Percentiles rank a stretch among this genome's conserved stretches.
Conservation (phyloP, 2,113 vertebrate genomes). For the Cheilinus undulatus region DNA sequence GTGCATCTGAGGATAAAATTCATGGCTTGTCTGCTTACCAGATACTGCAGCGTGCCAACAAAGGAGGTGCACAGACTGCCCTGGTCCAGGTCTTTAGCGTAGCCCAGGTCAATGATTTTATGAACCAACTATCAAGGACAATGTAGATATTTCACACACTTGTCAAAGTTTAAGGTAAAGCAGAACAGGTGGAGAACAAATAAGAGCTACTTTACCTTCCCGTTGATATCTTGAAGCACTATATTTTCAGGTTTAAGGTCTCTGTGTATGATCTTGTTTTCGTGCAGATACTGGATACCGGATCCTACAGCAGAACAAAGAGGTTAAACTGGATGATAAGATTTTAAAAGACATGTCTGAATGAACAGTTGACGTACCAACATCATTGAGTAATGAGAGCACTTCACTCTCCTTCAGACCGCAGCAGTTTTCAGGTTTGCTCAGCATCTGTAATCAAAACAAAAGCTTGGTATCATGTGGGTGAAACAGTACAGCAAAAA, state of each 20-base stretch:
- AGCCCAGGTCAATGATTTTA: slow-evolving; percentile 98
- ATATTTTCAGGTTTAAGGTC: slow-evolving; percentile 99
- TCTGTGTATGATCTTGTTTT: slow-evolving; percentile 98
- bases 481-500: not conserved
- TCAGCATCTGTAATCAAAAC: slow-evolving; percentile 86
- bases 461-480: not conserved
- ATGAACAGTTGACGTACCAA: slow-evolving; percentile 83
- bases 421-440: slow-evolving; percentile 97
- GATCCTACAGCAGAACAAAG: slow-evolving; percentile 83
- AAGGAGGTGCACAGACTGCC: slow-evolving; percentile 98
- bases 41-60: slow-evolving; percentile 96
- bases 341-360: fast-evolving
- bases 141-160: not conserved
- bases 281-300: slow-evolving; percentile 97
- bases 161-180: not conserved
- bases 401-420: slow-evolving; percentile 98
- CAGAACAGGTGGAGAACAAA: not conserved
- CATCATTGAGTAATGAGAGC: slow-evolving; percentile 92
- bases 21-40: slow-evolving; percentile 83
- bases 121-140: slow-evolving; percentile 85
- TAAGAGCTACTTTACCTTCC: slow-evolving; percentile 86
- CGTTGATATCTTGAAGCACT: slow-evolving; percentile 93
- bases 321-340: not conserved
- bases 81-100: slow-evolving; percentile 98
- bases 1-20: not conserved